Base-by-base conservation (phyloP, 2,797 vertebrate genomes). In the Pangasius larnaudii region DNA sequence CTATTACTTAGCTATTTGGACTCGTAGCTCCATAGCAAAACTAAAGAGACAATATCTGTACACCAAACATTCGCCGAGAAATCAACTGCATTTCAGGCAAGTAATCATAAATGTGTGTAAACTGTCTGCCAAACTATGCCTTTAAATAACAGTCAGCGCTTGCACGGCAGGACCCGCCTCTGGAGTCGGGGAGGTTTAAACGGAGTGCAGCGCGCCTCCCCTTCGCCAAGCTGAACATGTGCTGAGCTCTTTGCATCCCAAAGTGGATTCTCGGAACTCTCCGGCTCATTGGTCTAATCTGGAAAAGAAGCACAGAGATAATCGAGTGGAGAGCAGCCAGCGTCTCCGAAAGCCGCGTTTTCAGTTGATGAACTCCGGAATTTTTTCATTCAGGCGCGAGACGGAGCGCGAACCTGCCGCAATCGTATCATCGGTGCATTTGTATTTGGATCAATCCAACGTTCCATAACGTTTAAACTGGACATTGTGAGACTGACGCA, bases 161-260 rank as follows among this genome's bases (percentile, higher is more conserved):
- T 69, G 24, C 61, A 53, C 22, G 63, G 27, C 94, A 94, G 92
- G 92, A 95, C 95, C 95, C 95, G 95, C 95, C 95, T 94, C 93
- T 93, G 92, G 90, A 94, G 91, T 93, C 49, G 92, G 92, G 93
- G 93, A 94, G 88, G 92, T 74, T 93, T 89, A 89, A 94, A 85
- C 84, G 46, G 91, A 93, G 88, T 88, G 92, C 92, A 93, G 93
- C 93, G 94, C 95, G 93, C 95, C 94, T 94, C 93, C 91, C 92
- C 93, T 86, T 74, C 42, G 5, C 53, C 56, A 33, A 74, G 10
- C 36, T 87, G 56, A 74, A 89, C 82, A 85, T 79, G 88, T 86
- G 58, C 77, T 69, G 42, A 71, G 65, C 10, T 46, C 77, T 83
- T 42, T 59, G 11, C 49, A 58, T 71, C 46, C 63, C 22, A 53